phyloP scores from a whole-genome alignment of 1,140 invertebrate genomes.

The Formica selysi region DNA sequence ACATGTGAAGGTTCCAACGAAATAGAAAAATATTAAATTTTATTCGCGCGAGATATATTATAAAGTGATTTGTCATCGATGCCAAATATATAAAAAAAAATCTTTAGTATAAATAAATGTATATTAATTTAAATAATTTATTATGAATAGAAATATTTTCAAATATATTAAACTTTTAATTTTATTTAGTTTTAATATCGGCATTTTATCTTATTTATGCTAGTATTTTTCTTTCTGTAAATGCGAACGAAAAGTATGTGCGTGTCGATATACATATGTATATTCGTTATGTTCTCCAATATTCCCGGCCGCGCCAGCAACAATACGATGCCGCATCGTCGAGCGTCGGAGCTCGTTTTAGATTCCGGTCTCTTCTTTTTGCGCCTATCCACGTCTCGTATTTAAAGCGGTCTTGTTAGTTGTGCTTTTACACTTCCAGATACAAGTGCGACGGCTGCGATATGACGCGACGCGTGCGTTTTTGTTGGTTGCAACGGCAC shows the following conservation, averaged over 20 bases:
- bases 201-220: not conserved
- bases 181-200: too few species aligned
- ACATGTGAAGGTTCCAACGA: not conserved
- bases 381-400: not conserved
- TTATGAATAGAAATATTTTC: too few species aligned
- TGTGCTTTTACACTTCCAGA: slow-evolving; percentile 49
- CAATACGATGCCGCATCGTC: slow-evolving; percentile 69
- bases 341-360: slow-evolving; percentile 49
- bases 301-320: slow-evolving; percentile 61
- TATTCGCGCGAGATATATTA: not conserved
- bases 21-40: slow-evolving; percentile 24
- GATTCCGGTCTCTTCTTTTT: slow-evolving; percentile 52
- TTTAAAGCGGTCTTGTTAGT: slow-evolving; percentile 52
- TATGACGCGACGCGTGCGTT: not conserved
- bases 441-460: slow-evolving; percentile 7
- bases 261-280: not conserved
- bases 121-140: not conserved
- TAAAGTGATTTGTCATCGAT: not conserved
- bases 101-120: not conserved
- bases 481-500: not conserved
- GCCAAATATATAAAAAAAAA: not conserved
- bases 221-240: not conserved
- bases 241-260: not conserved
- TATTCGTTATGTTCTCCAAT: slow-evolving; percentile 2
- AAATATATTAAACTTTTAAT: too few species aligned